Evolutionary conservation across 2,797 vertebrate species (phyloP).

Genomic region (Cirrhinus molitorella): DNA sequence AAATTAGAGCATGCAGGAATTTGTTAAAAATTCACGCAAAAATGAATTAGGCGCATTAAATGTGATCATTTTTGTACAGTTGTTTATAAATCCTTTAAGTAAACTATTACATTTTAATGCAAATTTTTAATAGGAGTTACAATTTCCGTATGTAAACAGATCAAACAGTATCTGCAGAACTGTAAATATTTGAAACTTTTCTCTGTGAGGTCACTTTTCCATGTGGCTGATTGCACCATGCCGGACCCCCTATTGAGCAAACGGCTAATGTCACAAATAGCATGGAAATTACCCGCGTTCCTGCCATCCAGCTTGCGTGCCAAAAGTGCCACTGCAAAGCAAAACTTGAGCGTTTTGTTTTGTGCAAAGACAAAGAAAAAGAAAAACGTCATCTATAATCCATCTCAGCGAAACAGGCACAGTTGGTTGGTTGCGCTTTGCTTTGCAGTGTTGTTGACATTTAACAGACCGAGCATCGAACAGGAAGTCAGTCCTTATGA

Average conservation of each 20-base stretch:
- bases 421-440: conserved; percentile 47
- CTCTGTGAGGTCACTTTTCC: conserved; percentile 17
- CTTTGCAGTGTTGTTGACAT: conserved; percentile 69
- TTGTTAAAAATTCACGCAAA: not conserved
- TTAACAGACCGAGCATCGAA: conserved; percentile 81
- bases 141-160: not conserved
- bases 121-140: not conserved
- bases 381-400: conserved; percentile 49
- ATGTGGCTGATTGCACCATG: not conserved
- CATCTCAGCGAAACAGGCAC: conserved; percentile 47
- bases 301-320: conserved; percentile 12
- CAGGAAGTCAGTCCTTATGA: conserved; percentile 77
- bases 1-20: not conserved
- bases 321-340: conserved; percentile 25
- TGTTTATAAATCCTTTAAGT: too few relatives aligned
- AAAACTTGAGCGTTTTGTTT: conserved; percentile 1
- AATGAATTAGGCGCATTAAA: not conserved
- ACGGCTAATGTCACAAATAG: conserved; percentile 21
- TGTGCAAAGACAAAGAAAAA: conserved; percentile 41
- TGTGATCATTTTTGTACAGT: not conserved
- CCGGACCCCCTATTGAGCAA: conserved; percentile 22
- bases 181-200: conserved; percentile 35
- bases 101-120: not conserved
- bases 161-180: not conserved
- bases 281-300: conserved; percentile 4